Percentiles rank a stretch among this genome's conserved stretches.
phyloP scores from a whole-genome alignment of 2,888 invertebrate species.

The Drosophila neonasuta region DNA sequence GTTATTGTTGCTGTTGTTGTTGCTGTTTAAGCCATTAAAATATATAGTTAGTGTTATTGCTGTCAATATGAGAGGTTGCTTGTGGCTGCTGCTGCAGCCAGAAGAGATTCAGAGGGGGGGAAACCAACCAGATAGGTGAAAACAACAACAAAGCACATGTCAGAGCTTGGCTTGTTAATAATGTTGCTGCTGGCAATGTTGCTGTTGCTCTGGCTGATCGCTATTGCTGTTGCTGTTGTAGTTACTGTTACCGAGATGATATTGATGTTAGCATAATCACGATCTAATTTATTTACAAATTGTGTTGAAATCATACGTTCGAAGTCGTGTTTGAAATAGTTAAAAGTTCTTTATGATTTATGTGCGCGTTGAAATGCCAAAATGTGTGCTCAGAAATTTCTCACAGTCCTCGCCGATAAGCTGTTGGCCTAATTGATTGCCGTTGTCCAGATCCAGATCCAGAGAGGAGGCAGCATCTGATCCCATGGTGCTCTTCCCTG shows the following conservation, averaged over 20 bases:
- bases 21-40: conserved; percentile 67
- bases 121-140: conserved; percentile 6
- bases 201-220: conserved; percentile 20
- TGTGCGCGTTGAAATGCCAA: conserved; percentile 68
- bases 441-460: conserved; percentile 38
- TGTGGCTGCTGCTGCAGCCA: background rate
- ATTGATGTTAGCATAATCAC: conserved; percentile 79
- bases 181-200: conserved; percentile 62
- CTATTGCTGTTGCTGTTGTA: conserved; percentile 41
- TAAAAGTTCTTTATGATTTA: conserved; percentile 71
- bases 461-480: conserved; percentile 25
- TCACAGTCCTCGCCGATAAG: conserved; percentile 57
- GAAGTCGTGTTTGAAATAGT: conserved; percentile 71
- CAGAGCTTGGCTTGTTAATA: conserved; percentile 65
- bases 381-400: conserved; percentile 51
- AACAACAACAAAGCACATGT: conserved; percentile 57
- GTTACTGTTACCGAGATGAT: conserved; percentile 57
- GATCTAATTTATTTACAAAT: conserved; percentile 80
- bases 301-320: conserved; percentile 79
- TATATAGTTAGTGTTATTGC: conserved; percentile 74
- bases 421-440: conserved; percentile 64
- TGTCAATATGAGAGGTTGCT: conserved; percentile 52
- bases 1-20: conserved; percentile 40
- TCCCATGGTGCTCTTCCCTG: conserved; percentile 15
- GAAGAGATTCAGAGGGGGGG: background rate